Base-by-base conservation (phyloP, 1,140 invertebrate genomes). In the Anadara kagoshimensis region DNA sequence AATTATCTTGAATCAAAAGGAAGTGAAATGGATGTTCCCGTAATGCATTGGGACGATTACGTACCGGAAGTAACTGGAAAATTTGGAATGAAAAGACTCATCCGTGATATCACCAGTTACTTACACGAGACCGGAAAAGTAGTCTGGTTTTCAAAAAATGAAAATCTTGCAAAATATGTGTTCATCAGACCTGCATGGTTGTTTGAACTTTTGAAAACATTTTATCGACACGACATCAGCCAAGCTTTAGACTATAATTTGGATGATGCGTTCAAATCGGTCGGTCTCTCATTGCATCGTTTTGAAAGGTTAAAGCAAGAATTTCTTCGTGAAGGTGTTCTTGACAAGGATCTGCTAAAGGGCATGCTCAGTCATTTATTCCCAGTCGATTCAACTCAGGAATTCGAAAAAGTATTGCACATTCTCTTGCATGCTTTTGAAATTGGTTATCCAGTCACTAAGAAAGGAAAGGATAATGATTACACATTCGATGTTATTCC, bases 141-240 rank as follows among this genome's bases (percentile, higher is more conserved):
- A 1, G 43, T 87, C 3, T 86, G 85, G 85, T 87, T 86, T 49
- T 72, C 77, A 20, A 76, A 85, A 61, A 64, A 80, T 1, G 66
- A 79, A 8, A 51, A 68, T 11, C 66, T 88, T 16, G 80, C 78
- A 62, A 69, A 81, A 7, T 73, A 71, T 26, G 82, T 88, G 20
- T 85, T 87, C 63, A 70, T 88, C 0, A 77, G 85, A 51, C 87
- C 87, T 2, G 73, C 81, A 12, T 87, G 86, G 87, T 71, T 88
- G n/a, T 82, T 85, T 45, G 86, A 87, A 53, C 68, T 87, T 11
- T 76, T 87, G 57, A 70, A 80, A 51, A 64, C 76, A 18, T 54
- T 87, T n/a, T 83, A 84, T 47, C 59, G 82, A 14, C 82, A 86
- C 53, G 79, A 85, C 26, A 63, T 80, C 8, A 49, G 45, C 12